These are phyloP conservation scores for Ferdinandea cuprea DNA, from an alignment of 2,888 invertebrate genomes.

Conservation along the genomic window DNA sequence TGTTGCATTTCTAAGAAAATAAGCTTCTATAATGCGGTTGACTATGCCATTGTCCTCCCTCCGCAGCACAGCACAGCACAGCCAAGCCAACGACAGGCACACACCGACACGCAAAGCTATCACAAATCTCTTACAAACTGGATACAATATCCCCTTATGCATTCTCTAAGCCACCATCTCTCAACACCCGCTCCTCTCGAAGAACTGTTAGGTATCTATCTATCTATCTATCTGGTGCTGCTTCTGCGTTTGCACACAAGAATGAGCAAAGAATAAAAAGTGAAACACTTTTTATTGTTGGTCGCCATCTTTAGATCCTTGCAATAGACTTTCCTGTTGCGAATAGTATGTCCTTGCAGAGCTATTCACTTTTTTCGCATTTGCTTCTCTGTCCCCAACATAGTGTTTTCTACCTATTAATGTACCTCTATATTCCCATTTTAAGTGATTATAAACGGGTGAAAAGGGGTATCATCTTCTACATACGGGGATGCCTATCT, in stretches of 20 bases:
- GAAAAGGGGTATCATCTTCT: conserved; percentile 31
- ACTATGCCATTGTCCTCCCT: conserved; percentile 41
- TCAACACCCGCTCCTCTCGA: conserved; percentile 10
- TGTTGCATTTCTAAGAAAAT: conserved; percentile 64
- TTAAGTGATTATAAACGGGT: conserved; percentile 68
- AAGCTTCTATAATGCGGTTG: conserved; percentile 64
- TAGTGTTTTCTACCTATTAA: not conserved
- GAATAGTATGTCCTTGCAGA: conserved; percentile 68
- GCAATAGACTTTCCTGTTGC: conserved; percentile 70
- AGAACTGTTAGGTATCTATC: not conserved
- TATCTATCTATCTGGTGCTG: no score
- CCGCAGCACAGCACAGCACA: not conserved
- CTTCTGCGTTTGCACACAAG: conserved; percentile 21
- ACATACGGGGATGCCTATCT: conserved; percentile 17
- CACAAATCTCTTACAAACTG: conserved; percentile 66
- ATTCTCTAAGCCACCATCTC: conserved; percentile 55
- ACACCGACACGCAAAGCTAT: conserved; percentile 27
- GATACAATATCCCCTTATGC: conserved; percentile 67
- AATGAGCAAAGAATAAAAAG: conserved; percentile 55
- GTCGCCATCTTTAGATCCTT: conserved; percentile 68
- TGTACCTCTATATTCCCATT: conserved; percentile 24
- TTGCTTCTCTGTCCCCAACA: not conserved
- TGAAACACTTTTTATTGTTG: conserved; percentile 72
- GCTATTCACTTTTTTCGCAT: conserved; percentile 60
- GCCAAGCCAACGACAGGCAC: conserved; percentile 1